These are phyloP conservation scores for Channa striata DNA, from an alignment of 2,797 vertebrate species.

Conservation along the genomic window DNA sequence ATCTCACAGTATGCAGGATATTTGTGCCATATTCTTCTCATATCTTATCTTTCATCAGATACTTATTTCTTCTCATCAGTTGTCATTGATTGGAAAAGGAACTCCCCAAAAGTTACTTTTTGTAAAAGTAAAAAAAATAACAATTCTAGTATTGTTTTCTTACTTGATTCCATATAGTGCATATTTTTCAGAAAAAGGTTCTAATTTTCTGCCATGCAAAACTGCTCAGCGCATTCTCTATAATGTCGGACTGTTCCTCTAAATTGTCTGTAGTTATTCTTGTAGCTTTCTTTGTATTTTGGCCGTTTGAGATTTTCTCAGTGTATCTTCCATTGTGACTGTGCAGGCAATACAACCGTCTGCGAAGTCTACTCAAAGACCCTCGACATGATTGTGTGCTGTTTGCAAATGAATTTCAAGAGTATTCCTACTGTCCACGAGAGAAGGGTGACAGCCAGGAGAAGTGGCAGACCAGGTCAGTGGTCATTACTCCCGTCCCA, in stretches of 20 bases:
- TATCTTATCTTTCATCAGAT: too few relatives aligned
- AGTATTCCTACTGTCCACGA: constrained; percentile 88
- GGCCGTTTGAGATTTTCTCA: neutral
- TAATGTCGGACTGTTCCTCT: neutral
- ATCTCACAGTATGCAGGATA: neutral
- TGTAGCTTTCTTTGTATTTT: neutral
- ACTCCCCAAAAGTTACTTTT: too few relatives aligned
- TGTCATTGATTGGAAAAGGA: too few relatives aligned
- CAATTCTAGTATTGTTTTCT: too few relatives aligned
- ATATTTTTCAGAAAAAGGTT: too few relatives aligned
- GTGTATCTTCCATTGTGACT: neutral
- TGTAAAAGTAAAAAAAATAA: too few relatives aligned
- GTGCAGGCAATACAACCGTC: constrained; percentile 90
- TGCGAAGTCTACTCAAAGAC: constrained; percentile 90
- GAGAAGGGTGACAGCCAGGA: constrained; percentile 91
- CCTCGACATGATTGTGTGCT: constrained; percentile 90
- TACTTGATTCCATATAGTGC: too few relatives aligned
- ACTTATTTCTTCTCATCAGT: too few relatives aligned
- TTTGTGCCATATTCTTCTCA: too few relatives aligned
- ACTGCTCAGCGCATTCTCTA: too few relatives aligned
- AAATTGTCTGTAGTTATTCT: neutral
- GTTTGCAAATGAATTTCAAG: constrained; percentile 96
- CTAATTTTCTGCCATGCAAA: too few relatives aligned
- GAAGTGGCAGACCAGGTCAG: constrained; percentile 94
- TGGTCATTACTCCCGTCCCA: neutral